Percentiles rank a stretch among this genome's conserved stretches.
These are phyloP conservation scores for Macroglossus sobrinus DNA, from an alignment of 2,113 vertebrate genomes.

Conservation along the genomic window DNA sequence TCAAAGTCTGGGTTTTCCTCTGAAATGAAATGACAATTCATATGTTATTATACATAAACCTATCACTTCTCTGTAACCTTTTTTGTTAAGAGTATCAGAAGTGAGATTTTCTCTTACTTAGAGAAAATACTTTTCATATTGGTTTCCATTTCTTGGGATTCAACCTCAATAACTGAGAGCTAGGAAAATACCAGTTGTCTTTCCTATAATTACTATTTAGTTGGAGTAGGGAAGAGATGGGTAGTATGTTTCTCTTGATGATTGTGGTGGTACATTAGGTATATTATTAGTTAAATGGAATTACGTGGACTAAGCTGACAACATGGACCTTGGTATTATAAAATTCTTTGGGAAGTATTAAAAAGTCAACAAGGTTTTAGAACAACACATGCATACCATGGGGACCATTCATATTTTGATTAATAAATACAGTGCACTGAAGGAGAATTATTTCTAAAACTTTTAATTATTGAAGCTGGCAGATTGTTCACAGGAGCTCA, in stretches of 20 bases:
- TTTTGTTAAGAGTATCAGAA: neutral
- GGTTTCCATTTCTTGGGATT: neutral
- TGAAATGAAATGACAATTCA: neutral
- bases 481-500: neutral
- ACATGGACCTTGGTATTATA: neutral
- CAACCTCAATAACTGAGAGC: neutral
- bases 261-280: neutral
- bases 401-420: neutral
- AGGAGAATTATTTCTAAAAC: slow-evolving; percentile 8
- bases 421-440: neutral
- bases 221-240: neutral
- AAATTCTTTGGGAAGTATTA: neutral
- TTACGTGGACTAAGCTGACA: neutral
- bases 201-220: neutral
- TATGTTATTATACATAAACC: neutral
- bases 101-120: neutral
- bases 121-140: neutral
- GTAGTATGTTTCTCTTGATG: neutral
- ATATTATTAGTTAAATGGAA: neutral
- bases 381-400: neutral
- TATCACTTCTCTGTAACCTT: neutral
- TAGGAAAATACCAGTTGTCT: neutral
- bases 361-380: neutral
- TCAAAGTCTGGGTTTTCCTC: neutral
- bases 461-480: neutral